phyloP scores from a whole-genome alignment of 2,113 vertebrate species.

The Chinchilla lanigera region DNA sequence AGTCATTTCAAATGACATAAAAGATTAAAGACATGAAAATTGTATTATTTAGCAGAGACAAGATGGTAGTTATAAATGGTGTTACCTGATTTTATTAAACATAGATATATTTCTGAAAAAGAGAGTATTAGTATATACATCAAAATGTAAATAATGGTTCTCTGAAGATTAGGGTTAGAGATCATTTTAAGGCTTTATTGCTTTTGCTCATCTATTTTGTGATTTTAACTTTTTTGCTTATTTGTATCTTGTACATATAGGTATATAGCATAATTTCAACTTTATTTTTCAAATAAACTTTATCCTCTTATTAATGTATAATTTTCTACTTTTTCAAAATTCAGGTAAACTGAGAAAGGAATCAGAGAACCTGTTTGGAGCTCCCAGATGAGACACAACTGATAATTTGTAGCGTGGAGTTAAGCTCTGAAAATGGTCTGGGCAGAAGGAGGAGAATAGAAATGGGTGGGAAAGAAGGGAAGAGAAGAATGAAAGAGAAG shows the following conservation, averaged over 20 bases:
- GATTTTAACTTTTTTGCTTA: conserved; percentile 8
- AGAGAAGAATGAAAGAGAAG: not conserved
- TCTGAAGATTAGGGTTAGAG: not conserved
- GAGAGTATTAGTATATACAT: not conserved
- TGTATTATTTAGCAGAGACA: conserved; percentile 54
- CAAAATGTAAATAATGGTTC: not conserved
- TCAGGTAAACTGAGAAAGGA: not conserved
- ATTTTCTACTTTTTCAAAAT: not conserved
- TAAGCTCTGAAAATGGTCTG: not conserved
- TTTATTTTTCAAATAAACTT: conserved; percentile 40
- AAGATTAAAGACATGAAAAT: conserved; percentile 38
- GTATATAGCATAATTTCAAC: not conserved
- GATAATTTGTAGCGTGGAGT: not conserved
- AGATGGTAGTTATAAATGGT: not conserved
- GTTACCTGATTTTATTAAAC: conserved; percentile 33
- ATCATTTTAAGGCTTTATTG: not conserved
- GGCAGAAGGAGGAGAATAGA: not conserved
- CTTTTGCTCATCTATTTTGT: not conserved
- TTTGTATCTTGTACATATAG: not conserved
- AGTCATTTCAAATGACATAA: conserved; percentile 59
- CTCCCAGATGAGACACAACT: not conserved
- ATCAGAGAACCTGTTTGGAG: not conserved
- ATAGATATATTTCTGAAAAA: not conserved
- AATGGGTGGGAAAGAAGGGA: not conserved
- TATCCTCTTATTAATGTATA: not conserved